Conservation (phyloP, 1,140 invertebrate species). For the Nebria ingens region DNA sequence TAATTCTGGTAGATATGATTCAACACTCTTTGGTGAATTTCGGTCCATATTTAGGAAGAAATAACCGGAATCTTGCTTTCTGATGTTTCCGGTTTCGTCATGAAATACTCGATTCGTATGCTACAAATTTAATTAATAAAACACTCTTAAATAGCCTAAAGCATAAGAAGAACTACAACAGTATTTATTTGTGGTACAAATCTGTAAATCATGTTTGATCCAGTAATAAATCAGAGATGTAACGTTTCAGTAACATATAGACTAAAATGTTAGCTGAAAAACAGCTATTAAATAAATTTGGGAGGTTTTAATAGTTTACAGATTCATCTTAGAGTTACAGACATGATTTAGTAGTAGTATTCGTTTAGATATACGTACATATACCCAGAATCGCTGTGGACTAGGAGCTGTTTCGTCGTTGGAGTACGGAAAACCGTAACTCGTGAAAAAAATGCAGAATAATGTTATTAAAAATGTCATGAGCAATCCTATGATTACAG, state of each 20-base stretch:
- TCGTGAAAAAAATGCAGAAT: constrained; percentile 25
- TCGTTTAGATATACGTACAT: constrained; percentile 25
- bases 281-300: too few relatives aligned
- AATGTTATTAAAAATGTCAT: constrained; percentile 22
- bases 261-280: too few relatives aligned
- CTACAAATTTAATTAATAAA: constrained; percentile 29
- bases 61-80: constrained; percentile 40
- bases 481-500: constrained; percentile 21
- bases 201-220: background rate
- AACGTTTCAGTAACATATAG: too few relatives aligned
- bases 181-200: constrained; percentile 10
- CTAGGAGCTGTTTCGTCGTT: constrained; percentile 28
- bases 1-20: constrained; percentile 32
- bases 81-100: constrained; percentile 29
- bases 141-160: constrained; percentile 13
- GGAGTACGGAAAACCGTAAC: constrained; percentile 44
- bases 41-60: constrained; percentile 46
- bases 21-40: constrained; percentile 34
- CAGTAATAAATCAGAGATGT: constrained; percentile 5
- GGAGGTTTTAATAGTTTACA: too few relatives aligned
- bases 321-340: too few relatives aligned
- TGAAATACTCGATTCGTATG: constrained; percentile 42
- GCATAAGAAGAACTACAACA: constrained; percentile 4
- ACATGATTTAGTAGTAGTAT: too few relatives aligned
- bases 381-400: constrained; percentile 36